Conservation (phyloP, 2,797 vertebrate genomes). For the Euphonia xanthogaster region DNA sequence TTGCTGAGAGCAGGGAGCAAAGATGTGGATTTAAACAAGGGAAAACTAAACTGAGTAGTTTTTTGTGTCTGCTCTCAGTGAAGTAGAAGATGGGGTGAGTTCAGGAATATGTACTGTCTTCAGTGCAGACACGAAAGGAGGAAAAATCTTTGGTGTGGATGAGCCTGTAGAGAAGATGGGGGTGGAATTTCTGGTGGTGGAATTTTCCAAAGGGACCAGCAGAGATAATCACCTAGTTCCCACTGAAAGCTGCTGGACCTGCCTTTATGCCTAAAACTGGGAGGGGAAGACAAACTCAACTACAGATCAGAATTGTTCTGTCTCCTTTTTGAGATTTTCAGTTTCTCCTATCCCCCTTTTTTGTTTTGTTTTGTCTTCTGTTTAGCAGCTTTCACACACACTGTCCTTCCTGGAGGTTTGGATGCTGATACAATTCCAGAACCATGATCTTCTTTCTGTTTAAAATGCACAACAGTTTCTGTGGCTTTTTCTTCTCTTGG, state of each 20-base stretch:
- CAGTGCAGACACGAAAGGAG: background rate
- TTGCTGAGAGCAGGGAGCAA: background rate
- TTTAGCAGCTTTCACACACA: background rate
- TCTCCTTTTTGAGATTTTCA: background rate
- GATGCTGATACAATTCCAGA: background rate
- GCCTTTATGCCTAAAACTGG: background rate
- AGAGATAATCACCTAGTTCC: background rate
- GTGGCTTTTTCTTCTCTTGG: background rate
- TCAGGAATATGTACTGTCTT: background rate
- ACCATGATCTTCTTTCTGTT: background rate
- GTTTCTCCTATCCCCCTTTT: background rate
- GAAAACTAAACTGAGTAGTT: background rate
- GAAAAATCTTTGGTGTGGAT: background rate
- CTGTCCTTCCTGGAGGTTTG: background rate
- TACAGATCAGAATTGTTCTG: no score
- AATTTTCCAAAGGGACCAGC: background rate
- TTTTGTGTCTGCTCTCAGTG: background rate
- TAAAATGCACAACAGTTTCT: background rate
- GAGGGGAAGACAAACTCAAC: background rate
- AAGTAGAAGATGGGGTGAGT: background rate
- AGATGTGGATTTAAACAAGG: background rate
- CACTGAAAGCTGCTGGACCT: background rate
- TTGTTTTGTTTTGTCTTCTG: background rate
- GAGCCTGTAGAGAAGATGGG: background rate
- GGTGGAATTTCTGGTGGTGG: background rate